Base-by-base conservation (phyloP, 2,888 invertebrate species). In the Dromius quadrimaculatus region DNA sequence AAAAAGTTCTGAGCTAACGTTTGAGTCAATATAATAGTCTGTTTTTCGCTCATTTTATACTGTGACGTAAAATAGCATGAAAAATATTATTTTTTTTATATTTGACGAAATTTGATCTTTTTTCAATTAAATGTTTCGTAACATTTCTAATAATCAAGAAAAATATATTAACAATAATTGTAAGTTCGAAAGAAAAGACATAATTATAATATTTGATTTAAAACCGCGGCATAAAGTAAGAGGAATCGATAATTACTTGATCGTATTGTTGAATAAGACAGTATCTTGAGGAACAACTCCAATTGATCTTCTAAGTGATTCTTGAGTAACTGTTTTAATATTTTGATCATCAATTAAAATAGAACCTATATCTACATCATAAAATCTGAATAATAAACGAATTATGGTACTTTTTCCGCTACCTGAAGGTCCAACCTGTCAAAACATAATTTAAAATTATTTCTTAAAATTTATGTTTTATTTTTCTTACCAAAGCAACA, bases 211-310 rank as follows among this genome's bases (percentile, higher is more conserved):
- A n/a, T n/a, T n/a, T n/a, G n/a, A n/a, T n/a, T n/a, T n/a, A 32
- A 32, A 32, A 32, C 4, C 32, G 32, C 32, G 32, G 32, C 22
- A 38, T 50, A 50, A 50, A 20, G 4, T 5, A 20, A 20, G 9
- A 20, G 28, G 57, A 65, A 65, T 34, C 2, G 38, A 43, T 19
- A 36, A n/a, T 82, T 77, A 91, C 89, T 89, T 91, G 72, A 97
- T 94, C 34, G 92, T 90, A 78, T 95, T 94, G 80, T 98, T 97
- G 79, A 98, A 98, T 0, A 98, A 87, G 41, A 97, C 97, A 0
- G 97, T 97, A 79, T 97, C 97, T 81, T 98, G 98, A 0, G 99
- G 98, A 38, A 99, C 98, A 28, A 99, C 94, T 8, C 95, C 94
- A 76, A 99, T 95, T 54, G 89, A 88, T 75, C 89, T 85, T 9